Base-by-base conservation (phyloP, 2,797 vertebrate genomes). In the Arctocebus calabarensis region DNA sequence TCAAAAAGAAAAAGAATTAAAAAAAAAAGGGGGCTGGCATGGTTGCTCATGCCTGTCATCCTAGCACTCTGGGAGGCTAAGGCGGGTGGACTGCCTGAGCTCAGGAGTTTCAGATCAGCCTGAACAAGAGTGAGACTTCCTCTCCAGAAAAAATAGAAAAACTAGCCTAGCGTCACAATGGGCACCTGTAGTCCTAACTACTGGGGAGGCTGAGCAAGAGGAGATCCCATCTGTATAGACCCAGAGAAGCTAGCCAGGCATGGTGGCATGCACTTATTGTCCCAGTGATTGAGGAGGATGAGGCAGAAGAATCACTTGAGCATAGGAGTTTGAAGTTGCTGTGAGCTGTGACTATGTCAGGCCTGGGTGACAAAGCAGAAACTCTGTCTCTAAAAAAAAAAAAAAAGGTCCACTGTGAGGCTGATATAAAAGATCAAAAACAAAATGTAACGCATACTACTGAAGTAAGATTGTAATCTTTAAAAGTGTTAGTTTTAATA, bases 371-470 rank as follows among this genome's bases (percentile, higher is more conserved):
- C 29, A 64, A 64, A 64, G 14, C 6, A 17, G 62, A 64, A 32
- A 64, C 62, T 64, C 29, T 64, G 61, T 62, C 61, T 29, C 61
- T 4, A 14, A 29, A 62, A 59, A 59, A 59, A 29, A 61, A 62
- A 62, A 29, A 6, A 14, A 2, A 14, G 29, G 16, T 66, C n/a
- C 37, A 52, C 14, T 20, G n/a, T 95, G 34, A 52, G 34, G 66
- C 37, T 84, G 64, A 43, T 68, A 79, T 17, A 23, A 70, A 88
- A 94, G 62, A 83, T 94, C 11, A 95, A 79, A 90, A 61, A 14
- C 13, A 34, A 84, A 61, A 70, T 48, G 45, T 1, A 66, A 1
- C 40, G 40, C 1, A 52, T 22, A 73, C 22, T 52, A 29, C 13
- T 90, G 62, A 88, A 86, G 40, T 37, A 48, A 64, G 29, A 74